Evolutionary conservation across 2,797 vertebrate species (phyloP), one percentile per base, ranked within the genome.

Genomic region (Molossus molossus): DNA sequence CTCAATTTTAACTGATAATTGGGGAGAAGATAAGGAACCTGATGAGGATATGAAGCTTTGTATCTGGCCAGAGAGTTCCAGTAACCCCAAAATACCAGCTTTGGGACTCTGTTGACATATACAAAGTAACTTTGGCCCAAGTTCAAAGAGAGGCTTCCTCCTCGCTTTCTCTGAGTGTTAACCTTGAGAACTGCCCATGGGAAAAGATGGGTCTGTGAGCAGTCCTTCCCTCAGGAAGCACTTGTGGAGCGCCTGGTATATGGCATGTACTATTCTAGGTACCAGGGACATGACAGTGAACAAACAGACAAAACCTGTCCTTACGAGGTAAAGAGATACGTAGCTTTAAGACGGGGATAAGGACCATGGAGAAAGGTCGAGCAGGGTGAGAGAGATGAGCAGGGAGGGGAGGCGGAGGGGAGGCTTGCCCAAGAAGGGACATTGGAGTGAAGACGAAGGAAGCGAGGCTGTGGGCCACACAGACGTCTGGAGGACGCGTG

Each of bases 261-360:
- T 75, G 13, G 9, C 27, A 6, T 45, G 5, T 9, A 29, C 14
- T 48, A 10, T 67, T 53, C 40, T 88, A 72, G n/a, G 10, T 50
- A 65, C 25, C 20, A 94, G 57, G 45, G 27, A 55, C 10, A 64
- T 15, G 40, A 4, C 27, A 80, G 58, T 67, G 23, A 57, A 40
- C 1, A 40, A 50, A 40, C 4, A 72, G 64, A 89, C 18, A 58
- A 76, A 90, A 48, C 9, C 11, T 53, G 29, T 65, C 76, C 37
- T 53, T 64, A 27, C 17, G 5, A 50, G 86, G 6, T 62, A 65
- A 67, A 58, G n/a, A 90, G 29, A 75, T 67, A 7, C 25, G 5
- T 55, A 69, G 10, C 14, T 89, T 96, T 75, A 81, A 90, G 70
- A 85, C 29, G 21, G n/a, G 50, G 21, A 6, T 83, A 48, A 82